Evolutionary conservation across 2,113 vertebrate genomes (phyloP), one percentile per base, ranked within the genome.

Genomic region (Tragelaphus scriptus): DNA sequence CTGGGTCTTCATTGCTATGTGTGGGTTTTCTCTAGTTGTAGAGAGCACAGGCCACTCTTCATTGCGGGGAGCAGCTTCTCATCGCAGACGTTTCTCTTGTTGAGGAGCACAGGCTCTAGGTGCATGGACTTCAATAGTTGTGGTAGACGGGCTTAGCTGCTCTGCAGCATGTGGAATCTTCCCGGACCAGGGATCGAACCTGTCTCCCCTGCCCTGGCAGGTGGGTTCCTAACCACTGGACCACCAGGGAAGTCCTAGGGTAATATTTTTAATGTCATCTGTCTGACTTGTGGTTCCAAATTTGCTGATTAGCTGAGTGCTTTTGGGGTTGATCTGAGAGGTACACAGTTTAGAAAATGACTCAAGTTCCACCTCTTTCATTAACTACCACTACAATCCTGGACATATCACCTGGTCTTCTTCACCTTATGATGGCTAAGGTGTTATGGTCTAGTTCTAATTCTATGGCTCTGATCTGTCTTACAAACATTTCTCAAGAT

Each of bases 401-500:
- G 7, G 79, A 80, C 65, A 68, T 8, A 90, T 56, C 36, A 53
- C 47, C 75, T 53, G 25, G 53, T 77, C 17, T 63, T 94, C 77
- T 59, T 96, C 19, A 53, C 85, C 80, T 95, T 90, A 58, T 71
- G 26, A 65, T n/a, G n/a, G 77, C 28, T 36, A 77, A 95, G 7
- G 36, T 53, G n/a, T 93, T 51, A 17, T 9, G n/a, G 47, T 82
- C 84, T 51, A 61, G 30, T 56, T 90, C 44, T 23, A 81, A 86
- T 30, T 59, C 44, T 53, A 16, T 86, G 53, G n/a, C n/a, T 93
- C 23, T 80, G 71, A 26, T 61, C 63, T 80, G 44, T 53, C 44
- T 86, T 90, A 25, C 44, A 86, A 59, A 51, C 36, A 86, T 93
- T 93, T 95, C 51, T 95, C 81, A 92, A 88, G n/a, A 81, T 44